Conservation (phyloP, 2,113 vertebrate species). For the Lontra canadensis region DNA sequence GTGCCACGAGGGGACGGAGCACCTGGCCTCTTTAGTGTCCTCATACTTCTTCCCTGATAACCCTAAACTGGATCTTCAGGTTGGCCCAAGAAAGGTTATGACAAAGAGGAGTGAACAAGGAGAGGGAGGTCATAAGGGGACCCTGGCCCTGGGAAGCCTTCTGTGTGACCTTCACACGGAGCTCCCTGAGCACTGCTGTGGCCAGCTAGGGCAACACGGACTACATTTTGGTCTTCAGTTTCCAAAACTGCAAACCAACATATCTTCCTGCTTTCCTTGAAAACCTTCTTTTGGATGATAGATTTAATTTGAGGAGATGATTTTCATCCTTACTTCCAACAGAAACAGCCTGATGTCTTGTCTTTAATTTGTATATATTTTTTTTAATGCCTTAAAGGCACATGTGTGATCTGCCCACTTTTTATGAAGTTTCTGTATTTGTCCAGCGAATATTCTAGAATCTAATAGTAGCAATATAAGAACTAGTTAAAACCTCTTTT, state of each 20-base stretch:
- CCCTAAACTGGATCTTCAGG: background rate
- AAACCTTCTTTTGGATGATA: background rate
- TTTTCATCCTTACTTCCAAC: background rate
- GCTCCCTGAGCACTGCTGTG: accelerated
- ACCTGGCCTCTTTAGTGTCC: background rate
- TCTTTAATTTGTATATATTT: background rate
- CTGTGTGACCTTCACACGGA: accelerated
- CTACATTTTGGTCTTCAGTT: background rate
- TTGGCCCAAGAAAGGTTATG: background rate
- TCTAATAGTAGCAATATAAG: background rate
- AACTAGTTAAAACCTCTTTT: background rate
- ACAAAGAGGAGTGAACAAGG: background rate
- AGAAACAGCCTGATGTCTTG: background rate
- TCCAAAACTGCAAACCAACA: background rate
- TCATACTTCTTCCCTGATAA: background rate
- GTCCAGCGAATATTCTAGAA: background rate
- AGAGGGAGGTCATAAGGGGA: accelerated
- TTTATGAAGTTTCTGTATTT: background rate
- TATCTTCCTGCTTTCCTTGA: background rate
- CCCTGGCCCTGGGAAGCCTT: background rate
- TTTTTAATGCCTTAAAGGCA: background rate
- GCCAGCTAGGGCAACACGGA: background rate
- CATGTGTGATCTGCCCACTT: background rate
- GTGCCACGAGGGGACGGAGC: accelerated
- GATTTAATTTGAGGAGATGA: background rate